phyloP scores from a whole-genome alignment of 2,797 vertebrate species.

The Perodicticus potto region DNA sequence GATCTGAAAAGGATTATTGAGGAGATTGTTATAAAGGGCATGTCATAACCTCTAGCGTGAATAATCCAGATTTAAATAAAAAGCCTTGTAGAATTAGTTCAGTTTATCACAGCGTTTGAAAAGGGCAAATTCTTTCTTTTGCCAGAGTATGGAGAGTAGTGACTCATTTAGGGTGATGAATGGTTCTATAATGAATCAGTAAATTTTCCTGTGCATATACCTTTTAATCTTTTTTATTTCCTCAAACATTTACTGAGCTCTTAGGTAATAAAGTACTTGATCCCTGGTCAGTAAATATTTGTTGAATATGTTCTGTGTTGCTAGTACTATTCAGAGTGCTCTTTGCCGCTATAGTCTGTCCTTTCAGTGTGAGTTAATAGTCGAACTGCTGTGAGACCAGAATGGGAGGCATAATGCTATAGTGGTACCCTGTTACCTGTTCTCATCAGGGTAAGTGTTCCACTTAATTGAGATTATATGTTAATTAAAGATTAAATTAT shows the following conservation, averaged over 20 bases:
- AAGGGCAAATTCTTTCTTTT: background rate
- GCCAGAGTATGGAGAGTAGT: background rate
- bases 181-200: background rate
- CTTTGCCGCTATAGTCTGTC: background rate
- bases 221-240: background rate
- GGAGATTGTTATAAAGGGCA: background rate
- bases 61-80: background rate
- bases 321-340: background rate
- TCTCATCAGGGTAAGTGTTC: no score
- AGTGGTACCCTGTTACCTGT: no score
- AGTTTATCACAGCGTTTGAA: background rate
- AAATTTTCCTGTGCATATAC: background rate
- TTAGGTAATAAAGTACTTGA: background rate
- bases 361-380: background rate
- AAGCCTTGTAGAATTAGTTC: background rate
- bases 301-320: background rate
- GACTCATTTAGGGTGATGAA: background rate
- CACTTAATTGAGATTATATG: no score
- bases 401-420: background rate
- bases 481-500: no score
- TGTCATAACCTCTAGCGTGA: background rate
- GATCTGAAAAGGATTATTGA: background rate
- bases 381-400: background rate
- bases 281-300: background rate
- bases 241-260: background rate